These are phyloP conservation scores for Spilosoma lubricipeda DNA, from an alignment of 2,888 invertebrate species.

Conservation along the genomic window DNA sequence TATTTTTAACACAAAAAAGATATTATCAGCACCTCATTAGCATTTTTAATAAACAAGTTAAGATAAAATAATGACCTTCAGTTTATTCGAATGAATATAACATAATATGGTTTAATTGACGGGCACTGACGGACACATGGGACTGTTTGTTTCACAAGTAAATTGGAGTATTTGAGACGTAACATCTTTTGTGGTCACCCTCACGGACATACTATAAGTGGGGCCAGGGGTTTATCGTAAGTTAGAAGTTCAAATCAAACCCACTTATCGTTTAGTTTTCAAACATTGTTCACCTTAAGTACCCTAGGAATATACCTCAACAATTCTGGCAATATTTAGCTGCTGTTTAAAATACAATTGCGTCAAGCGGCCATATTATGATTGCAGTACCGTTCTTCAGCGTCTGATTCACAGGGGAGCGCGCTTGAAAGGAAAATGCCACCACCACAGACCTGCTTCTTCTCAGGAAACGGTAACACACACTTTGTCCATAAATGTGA, in stretches of 20 bases:
- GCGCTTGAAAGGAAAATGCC: too few species aligned
- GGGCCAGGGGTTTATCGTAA: neutral
- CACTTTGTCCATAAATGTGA: too few species aligned
- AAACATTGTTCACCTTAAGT: neutral
- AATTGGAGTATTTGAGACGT: neutral
- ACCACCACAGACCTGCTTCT: too few species aligned
- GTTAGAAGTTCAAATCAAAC: neutral
- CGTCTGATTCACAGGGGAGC: too few species aligned
- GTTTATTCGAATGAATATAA: conserved; percentile 11
- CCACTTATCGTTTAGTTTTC: neutral
- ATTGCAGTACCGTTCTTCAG: too few species aligned
- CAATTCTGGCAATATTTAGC: too few species aligned
- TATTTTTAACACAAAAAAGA: conserved; percentile 30
- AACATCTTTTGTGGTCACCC: neutral
- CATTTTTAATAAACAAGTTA: conserved; percentile 32
- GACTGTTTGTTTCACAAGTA: neutral
- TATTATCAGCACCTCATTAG: conserved; percentile 43
- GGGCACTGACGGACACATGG: neutral
- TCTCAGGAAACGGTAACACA: too few species aligned
- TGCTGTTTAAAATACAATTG: too few species aligned
- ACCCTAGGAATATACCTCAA: neutral
- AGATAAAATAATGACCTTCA: conserved; percentile 31
- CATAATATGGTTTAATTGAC: neutral
- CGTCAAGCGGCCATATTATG: too few species aligned
- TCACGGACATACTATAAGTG: neutral